phyloP scores from a whole-genome alignment of 2,888 invertebrate species.

The Axea sp. region DNA sequence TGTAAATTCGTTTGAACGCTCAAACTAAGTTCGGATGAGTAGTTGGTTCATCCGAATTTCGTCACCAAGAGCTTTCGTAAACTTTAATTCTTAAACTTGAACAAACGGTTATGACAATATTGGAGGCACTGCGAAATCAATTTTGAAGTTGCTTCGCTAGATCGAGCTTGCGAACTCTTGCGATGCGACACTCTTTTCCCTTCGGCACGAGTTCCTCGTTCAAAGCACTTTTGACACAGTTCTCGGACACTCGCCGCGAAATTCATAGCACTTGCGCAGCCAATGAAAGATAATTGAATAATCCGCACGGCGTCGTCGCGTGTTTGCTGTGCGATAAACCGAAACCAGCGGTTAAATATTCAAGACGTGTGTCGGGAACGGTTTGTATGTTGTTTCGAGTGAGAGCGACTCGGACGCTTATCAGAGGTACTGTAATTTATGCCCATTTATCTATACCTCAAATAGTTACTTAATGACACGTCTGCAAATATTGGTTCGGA shows the following conservation, averaged over 20 bases:
- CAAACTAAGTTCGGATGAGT: constrained; percentile 16
- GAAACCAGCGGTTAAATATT: constrained; percentile 35
- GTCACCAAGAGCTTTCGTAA: too few species aligned
- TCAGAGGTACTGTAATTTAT: constrained; percentile 12
- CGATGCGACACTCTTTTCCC: constrained; percentile 5
- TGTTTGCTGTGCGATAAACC: constrained; percentile 29
- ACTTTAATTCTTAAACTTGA: constrained; percentile 24
- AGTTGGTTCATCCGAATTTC: too few species aligned
- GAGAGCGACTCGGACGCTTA: constrained; percentile 6
- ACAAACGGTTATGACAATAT: constrained; percentile 33
- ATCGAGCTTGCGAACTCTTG: constrained; percentile 6
- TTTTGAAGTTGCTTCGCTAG: background rate
- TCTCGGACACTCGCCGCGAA: constrained; percentile 22
- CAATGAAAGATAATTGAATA: constrained; percentile 37
- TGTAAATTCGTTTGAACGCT: constrained; percentile 20
- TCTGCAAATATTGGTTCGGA: background rate
- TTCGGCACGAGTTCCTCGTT: background rate
- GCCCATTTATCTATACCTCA: constrained; percentile 11
- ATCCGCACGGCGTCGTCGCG: constrained; percentile 25
- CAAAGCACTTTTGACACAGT: constrained; percentile 36
- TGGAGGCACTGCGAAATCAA: background rate
- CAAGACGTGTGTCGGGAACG: constrained; percentile 23
- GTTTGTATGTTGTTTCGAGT: constrained; percentile 2
- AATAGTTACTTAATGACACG: constrained; percentile 24
- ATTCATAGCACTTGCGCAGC: constrained; percentile 22